These are phyloP conservation scores for Crossaster papposus DNA, from an alignment of 53 echinoderm and acorn worm genomes.

Conservation along the genomic window DNA sequence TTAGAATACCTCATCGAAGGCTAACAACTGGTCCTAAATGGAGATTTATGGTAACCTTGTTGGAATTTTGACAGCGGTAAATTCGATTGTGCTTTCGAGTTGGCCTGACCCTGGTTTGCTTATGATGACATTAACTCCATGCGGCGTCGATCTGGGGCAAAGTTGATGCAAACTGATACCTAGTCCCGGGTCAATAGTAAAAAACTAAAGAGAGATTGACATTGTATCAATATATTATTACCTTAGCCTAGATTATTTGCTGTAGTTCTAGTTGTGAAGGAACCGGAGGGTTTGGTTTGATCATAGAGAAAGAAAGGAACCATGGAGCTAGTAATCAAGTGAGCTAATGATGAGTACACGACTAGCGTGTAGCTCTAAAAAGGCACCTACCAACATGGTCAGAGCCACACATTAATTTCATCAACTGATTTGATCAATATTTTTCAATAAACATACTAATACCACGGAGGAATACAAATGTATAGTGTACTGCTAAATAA, in stretches of 20 bases:
- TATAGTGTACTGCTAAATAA: too few relatives aligned
- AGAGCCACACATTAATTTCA: too few relatives aligned
- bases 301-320: too few relatives aligned
- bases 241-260: neutral
- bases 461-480: too few relatives aligned
- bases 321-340: too few relatives aligned
- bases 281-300: neutral
- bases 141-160: neutral
- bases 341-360: too few relatives aligned
- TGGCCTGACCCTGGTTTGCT: constrained; percentile 20
- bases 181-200: neutral
- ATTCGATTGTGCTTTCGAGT: constrained; percentile 35
- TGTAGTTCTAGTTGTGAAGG: neutral
- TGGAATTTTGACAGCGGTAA: constrained; percentile 46
- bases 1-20: constrained; percentile 17
- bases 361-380: too few relatives aligned
- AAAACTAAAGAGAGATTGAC: neutral
- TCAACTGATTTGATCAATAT: neutral
- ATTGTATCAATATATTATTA: neutral
- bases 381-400: too few relatives aligned
- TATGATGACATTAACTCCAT: neutral
- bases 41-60: constrained; percentile 45
- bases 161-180: neutral
- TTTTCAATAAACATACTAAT: neutral
- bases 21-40: constrained; percentile 45